A percentile compares a stretch with the other conserved stretches of the same genome.
These are phyloP conservation scores for Rhinoptilus africanus DNA, from an alignment of 2,113 vertebrate genomes.

Conservation along the genomic window DNA sequence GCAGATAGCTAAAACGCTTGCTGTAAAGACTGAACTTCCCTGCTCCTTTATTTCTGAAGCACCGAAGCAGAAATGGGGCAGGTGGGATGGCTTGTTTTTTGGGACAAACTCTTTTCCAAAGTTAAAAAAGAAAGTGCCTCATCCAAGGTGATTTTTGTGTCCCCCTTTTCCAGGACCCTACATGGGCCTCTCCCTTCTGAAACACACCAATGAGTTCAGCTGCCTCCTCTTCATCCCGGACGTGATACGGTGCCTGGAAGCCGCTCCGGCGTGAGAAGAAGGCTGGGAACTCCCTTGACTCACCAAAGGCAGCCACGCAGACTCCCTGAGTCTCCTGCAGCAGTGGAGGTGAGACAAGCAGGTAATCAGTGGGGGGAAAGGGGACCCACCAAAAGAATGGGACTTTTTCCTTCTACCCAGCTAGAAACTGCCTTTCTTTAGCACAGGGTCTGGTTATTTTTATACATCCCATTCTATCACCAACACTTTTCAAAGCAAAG, in stretches of 20 bases:
- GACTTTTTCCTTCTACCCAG: neutral
- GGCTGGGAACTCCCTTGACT: constrained; percentile 83
- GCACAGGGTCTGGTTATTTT: neutral
- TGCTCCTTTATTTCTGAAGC: neutral
- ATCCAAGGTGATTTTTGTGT: neutral
- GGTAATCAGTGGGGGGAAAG: neutral
- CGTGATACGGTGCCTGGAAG: constrained; percentile 79
- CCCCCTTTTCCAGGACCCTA: neutral
- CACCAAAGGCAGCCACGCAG: constrained; percentile 85
- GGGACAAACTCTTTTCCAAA: neutral
- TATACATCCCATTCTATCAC: neutral
- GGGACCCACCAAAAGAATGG: neutral
- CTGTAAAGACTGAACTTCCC: neutral
- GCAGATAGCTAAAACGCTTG: neutral
- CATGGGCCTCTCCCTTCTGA: neutral
- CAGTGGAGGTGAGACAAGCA: neutral
- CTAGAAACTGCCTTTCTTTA: neutral
- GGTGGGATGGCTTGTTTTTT: neutral
- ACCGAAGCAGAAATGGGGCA: neutral
- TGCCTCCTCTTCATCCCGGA: constrained; percentile 80
- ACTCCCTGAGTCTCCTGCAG: constrained; percentile 89
- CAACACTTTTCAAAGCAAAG: neutral
- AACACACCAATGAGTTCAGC: constrained; percentile 84
- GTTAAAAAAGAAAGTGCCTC: neutral
- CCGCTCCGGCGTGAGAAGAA: constrained; percentile 85